Evolutionary conservation across 2,888 invertebrate genomes (phyloP).

Genomic region (Drosophila phalerata): DNA sequence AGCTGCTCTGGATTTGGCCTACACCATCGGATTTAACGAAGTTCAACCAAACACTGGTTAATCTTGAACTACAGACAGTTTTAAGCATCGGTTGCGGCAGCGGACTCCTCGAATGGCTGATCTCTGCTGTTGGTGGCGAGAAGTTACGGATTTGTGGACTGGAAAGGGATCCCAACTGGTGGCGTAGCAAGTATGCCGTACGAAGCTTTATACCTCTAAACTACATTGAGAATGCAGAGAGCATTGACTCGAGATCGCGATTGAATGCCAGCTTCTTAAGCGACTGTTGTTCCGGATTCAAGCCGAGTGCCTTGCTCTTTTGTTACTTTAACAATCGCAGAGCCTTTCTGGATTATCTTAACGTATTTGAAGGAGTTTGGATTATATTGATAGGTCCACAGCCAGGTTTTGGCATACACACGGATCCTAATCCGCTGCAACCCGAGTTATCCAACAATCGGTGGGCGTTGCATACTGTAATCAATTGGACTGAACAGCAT

Average conservation of each 20-base stretch:
- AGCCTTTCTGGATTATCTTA: conserved; percentile 90
- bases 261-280: conserved; percentile 84
- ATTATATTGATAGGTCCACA: conserved; percentile 92
- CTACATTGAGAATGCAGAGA: conserved; percentile 85
- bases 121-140: conserved; percentile 87
- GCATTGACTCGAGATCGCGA: background rate
- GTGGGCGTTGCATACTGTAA: conserved; percentile 87
- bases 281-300: conserved; percentile 82
- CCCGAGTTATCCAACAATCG: conserved; percentile 85
- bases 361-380: conserved; percentile 88
- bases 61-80: conserved; percentile 86
- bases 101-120: conserved; percentile 93
- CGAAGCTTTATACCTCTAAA: conserved; percentile 89
- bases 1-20: conserved; percentile 91
- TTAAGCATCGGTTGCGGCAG: conserved; percentile 92
- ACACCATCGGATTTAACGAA: conserved; percentile 88
- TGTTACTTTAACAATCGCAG: conserved; percentile 92
- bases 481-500: conserved; percentile 89
- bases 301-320: conserved; percentile 88
- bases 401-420: conserved; percentile 88
- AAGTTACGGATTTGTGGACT: conserved; percentile 86
- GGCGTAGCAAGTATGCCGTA: conserved; percentile 91
- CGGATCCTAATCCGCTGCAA: conserved; percentile 90
- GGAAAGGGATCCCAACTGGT: conserved; percentile 93
- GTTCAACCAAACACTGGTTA: conserved; percentile 86